phyloP scores from a whole-genome alignment of 1,140 invertebrate genomes.

The Zophobas atratus region DNA sequence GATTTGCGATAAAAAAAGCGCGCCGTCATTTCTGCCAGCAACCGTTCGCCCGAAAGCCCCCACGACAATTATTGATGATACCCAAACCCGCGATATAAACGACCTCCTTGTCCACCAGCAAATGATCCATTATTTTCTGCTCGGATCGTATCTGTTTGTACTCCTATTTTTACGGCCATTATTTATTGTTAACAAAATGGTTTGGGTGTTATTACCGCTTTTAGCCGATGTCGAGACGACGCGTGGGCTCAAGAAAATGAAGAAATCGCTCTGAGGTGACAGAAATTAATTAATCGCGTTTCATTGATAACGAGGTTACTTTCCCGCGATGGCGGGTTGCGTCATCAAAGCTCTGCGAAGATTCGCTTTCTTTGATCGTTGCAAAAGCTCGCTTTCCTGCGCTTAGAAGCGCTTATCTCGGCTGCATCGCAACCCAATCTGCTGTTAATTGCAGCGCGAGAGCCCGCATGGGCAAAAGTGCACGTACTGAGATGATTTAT shows the following conservation, averaged over 20 bases:
- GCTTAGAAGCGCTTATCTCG: no score
- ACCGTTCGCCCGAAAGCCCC: no score
- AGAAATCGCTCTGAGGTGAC: constrained; percentile 1
- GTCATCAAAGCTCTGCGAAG: no score
- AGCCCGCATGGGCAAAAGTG: background rate
- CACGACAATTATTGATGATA: no score
- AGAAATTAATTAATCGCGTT: constrained; percentile 23
- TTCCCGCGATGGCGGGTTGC: background rate
- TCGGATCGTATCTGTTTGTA: no score
- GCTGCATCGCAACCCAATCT: background rate
- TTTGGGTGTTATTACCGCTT: background rate
- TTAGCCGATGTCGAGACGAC: background rate
- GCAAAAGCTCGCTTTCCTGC: no score
- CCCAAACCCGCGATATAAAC: no score
- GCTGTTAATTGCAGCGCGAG: background rate
- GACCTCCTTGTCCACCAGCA: no score
- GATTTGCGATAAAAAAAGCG: no score
- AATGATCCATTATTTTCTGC: no score
- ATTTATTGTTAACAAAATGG: constrained; percentile 1
- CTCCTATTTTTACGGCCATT: background rate
- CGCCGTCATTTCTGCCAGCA: no score
- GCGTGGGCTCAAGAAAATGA: background rate
- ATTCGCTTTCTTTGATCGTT: no score
- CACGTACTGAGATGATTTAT: constrained; percentile 13
- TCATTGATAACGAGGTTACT: constrained; percentile 24